Conservation (phyloP, 2,797 vertebrate species). For the Urosaurus nigricauda region DNA sequence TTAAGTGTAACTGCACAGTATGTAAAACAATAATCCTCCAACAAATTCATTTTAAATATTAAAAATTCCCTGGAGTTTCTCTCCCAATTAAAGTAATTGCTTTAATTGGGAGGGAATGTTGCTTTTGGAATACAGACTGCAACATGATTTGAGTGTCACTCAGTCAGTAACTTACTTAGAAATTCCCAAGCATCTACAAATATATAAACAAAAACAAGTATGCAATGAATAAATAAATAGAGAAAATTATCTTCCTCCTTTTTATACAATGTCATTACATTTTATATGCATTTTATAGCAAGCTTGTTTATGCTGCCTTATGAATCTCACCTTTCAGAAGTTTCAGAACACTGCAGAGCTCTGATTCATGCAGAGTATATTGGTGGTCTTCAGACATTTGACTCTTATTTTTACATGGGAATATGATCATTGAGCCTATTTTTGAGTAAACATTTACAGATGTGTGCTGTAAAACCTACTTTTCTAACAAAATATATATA, state of each 20-base stretch:
- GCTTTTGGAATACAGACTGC: constrained; percentile 38
- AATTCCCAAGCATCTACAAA: neutral
- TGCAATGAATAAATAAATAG: neutral
- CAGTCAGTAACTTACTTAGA: constrained; percentile 22
- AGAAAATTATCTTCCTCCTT: neutral
- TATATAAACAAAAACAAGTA: too few relatives aligned
- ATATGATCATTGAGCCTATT: too few relatives aligned
- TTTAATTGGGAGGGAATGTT: too few relatives aligned
- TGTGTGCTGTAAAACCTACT: neutral
- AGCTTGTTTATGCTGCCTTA: neutral
- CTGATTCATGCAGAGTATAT: neutral
- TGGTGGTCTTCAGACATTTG: neutral
- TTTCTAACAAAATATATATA: neutral
- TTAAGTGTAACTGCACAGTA: constrained; percentile 5
- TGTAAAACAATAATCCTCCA: neutral
- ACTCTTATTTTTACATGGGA: neutral
- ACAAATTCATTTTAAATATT: constrained; percentile 35
- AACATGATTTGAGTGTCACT: constrained; percentile 5
- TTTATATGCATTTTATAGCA: neutral
- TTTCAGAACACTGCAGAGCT: neutral
- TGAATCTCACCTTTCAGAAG: constrained; percentile 15
- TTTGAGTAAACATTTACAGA: neutral
- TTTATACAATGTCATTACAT: neutral
- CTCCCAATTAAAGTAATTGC: constrained; percentile 52
- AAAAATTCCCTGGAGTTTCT: constrained; percentile 16